Evolutionary conservation across 1,140 invertebrate species (phyloP), one percentile per base, ranked within the genome.

Genomic region (Pachypeltis micranthus): DNA sequence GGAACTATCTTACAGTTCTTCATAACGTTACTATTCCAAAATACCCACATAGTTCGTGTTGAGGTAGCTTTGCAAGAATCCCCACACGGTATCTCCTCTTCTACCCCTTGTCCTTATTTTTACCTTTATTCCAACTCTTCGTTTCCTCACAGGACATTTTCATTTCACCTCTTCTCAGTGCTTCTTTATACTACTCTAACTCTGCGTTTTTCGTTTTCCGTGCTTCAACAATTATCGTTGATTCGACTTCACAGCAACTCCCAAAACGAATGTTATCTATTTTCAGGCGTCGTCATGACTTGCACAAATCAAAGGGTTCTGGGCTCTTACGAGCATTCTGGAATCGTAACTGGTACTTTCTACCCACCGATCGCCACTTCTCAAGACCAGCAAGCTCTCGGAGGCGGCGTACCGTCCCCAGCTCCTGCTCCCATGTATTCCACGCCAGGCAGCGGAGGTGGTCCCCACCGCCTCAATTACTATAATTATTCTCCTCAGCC

Each of bases 351-450:
- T 3, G 87, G 87, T 19, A 90, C 88, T 27, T 91, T 88, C 76
- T 90, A 88, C 74, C 88, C 88, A 14, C 88, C 88, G 1, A 84
- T 90, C 1, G 86, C 87, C 1, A 87, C 85, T 10, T 83, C 85
- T 19, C 85, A 88, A 70, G 86, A 88, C 69, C 84, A 87, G 68
- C 81, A 83, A 69, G 69, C 51, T 16, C 47, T 69, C n/a, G 63
- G 63, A 0, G 7, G 21, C 19, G 27, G n/a, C n/a, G n/a, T n/a
- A n/a, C n/a, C n/a, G n/a, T n/a, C n/a, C n/a, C n/a, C n/a, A n/a
- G n/a, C n/a, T n/a, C 59, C 44, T 39, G 23, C 31, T 59, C 39
- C 2, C 7, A 44, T 55, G 23, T 65, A 62, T 1, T 61, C 58
- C 0, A 26, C 63, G 24, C 60, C 66, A 4, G 28, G 28, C 28